Evolutionary conservation across 2,113 vertebrate species (phyloP).

Genomic region (Notarius quadriscutis): DNA sequence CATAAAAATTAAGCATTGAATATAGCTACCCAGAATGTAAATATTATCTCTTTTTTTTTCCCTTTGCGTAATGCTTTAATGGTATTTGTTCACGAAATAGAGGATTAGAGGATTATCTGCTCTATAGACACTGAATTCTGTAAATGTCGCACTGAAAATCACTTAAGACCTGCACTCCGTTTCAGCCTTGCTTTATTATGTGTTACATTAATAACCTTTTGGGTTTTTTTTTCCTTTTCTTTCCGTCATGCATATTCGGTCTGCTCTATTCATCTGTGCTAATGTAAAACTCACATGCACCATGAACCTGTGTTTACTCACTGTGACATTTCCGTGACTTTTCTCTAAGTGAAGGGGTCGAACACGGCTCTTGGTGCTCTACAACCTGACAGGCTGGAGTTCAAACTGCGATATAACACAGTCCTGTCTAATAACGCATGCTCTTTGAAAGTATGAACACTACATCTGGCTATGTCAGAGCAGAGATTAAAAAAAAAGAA

Average conservation of each 20-base stretch:
- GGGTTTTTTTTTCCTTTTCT: not conserved
- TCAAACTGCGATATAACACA: conserved; percentile 15
- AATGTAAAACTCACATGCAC: not conserved
- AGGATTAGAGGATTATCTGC: conserved; percentile 28
- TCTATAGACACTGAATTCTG: conserved; percentile 42
- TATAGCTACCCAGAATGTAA: conserved; percentile 7
- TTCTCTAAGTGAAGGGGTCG: conserved; percentile 18
- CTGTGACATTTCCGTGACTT: conserved; percentile 19
- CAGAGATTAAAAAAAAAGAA: not conserved
- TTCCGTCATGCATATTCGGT: not conserved
- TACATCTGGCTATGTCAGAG: conserved; percentile 21
- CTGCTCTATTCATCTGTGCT: conserved; percentile 6
- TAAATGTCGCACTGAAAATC: conserved; percentile 58
- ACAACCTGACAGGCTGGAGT: conserved; percentile 20
- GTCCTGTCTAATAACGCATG: conserved; percentile 24
- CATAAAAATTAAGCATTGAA: conserved; percentile 20
- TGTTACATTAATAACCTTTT: conserved; percentile 28
- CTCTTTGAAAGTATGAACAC: conserved; percentile 30
- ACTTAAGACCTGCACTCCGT: conserved; percentile 38
- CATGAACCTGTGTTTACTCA: conserved; percentile 7
- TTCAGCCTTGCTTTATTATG: conserved; percentile 30
- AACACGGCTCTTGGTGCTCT: conserved; percentile 16
- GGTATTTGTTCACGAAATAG: conserved; percentile 55
- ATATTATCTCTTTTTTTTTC: conserved; percentile 5
- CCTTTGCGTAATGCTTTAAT: conserved; percentile 47